Evolutionary conservation across 2,888 invertebrate species (phyloP).

Genomic region (Acanthosoma haemorrhoidale): DNA sequence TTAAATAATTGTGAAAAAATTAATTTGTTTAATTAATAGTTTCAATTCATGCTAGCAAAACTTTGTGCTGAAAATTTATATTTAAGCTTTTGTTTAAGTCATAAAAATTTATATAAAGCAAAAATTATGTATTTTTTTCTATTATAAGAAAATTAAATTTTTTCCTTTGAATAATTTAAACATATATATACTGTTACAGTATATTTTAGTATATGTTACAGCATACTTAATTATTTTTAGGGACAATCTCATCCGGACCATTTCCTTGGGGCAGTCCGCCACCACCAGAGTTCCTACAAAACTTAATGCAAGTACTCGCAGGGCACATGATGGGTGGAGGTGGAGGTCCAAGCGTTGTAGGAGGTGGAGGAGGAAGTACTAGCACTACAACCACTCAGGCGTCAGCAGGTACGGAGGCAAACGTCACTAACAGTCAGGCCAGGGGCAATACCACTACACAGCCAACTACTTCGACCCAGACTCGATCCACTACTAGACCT

Average conservation of each 20-base stretch:
- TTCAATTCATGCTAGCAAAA: no score
- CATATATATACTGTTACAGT: not conserved
- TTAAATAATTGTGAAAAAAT: no score
- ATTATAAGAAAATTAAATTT: not conserved
- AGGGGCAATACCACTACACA: conserved; percentile 57
- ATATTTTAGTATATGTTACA: not conserved
- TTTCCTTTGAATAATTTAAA: not conserved
- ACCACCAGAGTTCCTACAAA: conserved; percentile 53
- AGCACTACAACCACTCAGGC: not conserved
- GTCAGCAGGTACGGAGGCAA: not conserved
- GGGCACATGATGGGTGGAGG: conserved; percentile 47
- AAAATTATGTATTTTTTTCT: not conserved
- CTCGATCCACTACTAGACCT: conserved; percentile 62
- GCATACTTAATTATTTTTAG: not conserved
- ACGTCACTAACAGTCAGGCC: conserved; percentile 27
- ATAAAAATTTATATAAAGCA: not conserved
- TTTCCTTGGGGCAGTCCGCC: conserved; percentile 49
- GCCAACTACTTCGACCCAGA: conserved; percentile 66
- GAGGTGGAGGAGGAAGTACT: not conserved
- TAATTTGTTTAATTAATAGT: no score
- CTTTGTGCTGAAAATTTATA: not conserved
- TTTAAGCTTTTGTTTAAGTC: not conserved
- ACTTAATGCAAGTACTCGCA: conserved; percentile 53
- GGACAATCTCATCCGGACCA: conserved; percentile 41
- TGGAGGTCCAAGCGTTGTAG: not conserved